Conservation (phyloP, 2,113 vertebrate species). For the Pteruthius melanotis region DNA sequence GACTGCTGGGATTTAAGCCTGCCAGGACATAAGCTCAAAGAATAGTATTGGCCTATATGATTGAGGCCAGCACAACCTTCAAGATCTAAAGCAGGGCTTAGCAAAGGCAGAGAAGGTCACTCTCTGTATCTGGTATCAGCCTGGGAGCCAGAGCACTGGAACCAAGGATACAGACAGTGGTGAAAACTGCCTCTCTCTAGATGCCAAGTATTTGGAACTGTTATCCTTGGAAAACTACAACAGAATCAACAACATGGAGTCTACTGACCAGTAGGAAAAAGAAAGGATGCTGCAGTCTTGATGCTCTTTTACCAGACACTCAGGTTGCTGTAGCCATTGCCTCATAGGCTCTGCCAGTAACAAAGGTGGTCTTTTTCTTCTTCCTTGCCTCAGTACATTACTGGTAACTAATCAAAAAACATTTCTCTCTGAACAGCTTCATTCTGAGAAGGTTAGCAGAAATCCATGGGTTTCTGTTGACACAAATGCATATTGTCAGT, state of each 20-base stretch:
- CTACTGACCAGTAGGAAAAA: not conserved
- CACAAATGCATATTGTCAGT: not conserved
- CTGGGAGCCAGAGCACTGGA: not conserved
- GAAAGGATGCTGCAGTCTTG: not conserved
- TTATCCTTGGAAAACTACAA: not conserved
- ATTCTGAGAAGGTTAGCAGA: not conserved
- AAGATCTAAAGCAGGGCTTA: not conserved
- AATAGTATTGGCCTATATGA: not conserved
- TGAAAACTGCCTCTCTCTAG: not conserved
- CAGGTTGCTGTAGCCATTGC: not conserved
- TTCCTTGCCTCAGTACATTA: not conserved
- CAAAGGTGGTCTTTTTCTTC: not conserved
- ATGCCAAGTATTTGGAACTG: not conserved
- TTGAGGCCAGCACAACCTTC: not conserved
- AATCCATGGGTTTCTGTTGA: not conserved
- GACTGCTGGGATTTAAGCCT: not conserved
- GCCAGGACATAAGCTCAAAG: not conserved
- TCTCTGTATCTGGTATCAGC: not conserved
- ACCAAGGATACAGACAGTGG: accelerated
- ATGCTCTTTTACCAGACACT: not conserved
- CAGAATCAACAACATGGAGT: not conserved
- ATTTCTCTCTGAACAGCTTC: not conserved
- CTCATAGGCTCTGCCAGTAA: not conserved
- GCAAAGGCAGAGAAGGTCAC: not conserved
- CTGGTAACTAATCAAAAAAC: not conserved